A percentile compares a stretch with the other conserved stretches of the same genome.
These are phyloP conservation scores for Heterohyrax brucei DNA, from an alignment of 2,797 vertebrate species.

Conservation along the genomic window DNA sequence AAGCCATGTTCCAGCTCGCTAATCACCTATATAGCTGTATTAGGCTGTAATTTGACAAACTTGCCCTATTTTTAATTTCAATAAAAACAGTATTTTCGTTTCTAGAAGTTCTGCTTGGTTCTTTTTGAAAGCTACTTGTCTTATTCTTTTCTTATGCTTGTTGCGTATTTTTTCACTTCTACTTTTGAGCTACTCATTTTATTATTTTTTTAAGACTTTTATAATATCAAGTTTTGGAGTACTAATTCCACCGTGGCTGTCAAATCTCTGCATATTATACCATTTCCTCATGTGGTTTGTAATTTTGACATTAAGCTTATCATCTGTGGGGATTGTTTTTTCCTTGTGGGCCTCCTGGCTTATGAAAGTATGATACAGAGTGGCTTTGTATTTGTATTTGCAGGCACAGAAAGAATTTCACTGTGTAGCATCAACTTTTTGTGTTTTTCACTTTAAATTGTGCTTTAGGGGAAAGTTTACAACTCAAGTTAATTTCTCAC, in stretches of 20 bases:
- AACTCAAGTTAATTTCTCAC: too few relatives aligned
- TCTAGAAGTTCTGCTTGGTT: too few relatives aligned
- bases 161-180: neutral
- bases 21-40: neutral
- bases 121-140: too few relatives aligned
- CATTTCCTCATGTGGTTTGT: neutral
- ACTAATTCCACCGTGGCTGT: neutral
- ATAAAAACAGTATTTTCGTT: neutral
- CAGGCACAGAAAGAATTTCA: constrained; percentile 10
- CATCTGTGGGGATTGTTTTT: neutral
- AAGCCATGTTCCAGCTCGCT: neutral
- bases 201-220: neutral
- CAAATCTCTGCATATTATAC: neutral
- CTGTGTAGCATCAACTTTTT: neutral
- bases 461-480: too few relatives aligned
- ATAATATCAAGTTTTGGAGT: neutral
- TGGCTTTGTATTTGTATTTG: neutral
- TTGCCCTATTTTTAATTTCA: constrained; percentile 51
- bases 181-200: constrained; percentile 22
- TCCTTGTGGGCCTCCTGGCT: neutral
- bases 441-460: too few relatives aligned
- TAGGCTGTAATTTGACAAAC: neutral
- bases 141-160: constrained; percentile 6
- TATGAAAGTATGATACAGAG: neutral
- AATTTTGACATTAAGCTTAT: neutral